Base-by-base conservation (phyloP, 2,797 vertebrate genomes). In the Nasua narica region DNA sequence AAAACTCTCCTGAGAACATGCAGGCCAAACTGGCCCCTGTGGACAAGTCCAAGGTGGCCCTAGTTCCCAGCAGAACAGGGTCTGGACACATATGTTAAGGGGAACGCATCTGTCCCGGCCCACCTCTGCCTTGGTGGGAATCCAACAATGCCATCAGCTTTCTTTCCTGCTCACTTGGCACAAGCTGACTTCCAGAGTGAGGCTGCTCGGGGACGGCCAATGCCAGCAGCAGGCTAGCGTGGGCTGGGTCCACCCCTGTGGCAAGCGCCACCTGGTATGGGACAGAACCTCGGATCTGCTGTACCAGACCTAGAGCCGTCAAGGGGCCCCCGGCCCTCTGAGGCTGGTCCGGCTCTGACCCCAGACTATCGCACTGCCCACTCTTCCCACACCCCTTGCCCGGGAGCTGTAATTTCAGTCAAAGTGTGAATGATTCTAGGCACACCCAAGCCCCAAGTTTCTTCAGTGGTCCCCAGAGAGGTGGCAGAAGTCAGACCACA, bases 101-200 rank as follows among this genome's bases (percentile, higher is more conserved):
- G 37, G 81, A 56, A 50, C 37, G 50, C 23, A 27, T 32, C 13
- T 15, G 70, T 56, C 43, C 46, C 76, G 67, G 76, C 56, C 58
- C 89, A 89, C 79, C 54, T 43, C 69, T n/a, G 94, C 69, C 86
- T 84, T 54, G 79, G 89, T n/a, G n/a, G 46, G 70, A 52, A 85
- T 46, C 58, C 0, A 5, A 37, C 3, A 54, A 74, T 1, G 74
- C 56, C 25, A 35, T 25, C 1, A 5, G 86, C 78, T 70, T 56
- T 77, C 77, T 78, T 78, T 92, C 48, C 60, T 18, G 54, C 58
- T 90, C 46, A 50, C 43, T 40, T 56, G 54, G 76, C 79, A 83
- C 48, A 67, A 54, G 89, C 37, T 70, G 91, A 65, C 48, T 69
- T 37, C 23, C 27, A 35, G n/a, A 74, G 32, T 1, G 85, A 58